Evolutionary conservation across 2,888 invertebrate species (phyloP), one percentile per base, ranked within the genome.

Genomic region (Troides aeacus): DNA sequence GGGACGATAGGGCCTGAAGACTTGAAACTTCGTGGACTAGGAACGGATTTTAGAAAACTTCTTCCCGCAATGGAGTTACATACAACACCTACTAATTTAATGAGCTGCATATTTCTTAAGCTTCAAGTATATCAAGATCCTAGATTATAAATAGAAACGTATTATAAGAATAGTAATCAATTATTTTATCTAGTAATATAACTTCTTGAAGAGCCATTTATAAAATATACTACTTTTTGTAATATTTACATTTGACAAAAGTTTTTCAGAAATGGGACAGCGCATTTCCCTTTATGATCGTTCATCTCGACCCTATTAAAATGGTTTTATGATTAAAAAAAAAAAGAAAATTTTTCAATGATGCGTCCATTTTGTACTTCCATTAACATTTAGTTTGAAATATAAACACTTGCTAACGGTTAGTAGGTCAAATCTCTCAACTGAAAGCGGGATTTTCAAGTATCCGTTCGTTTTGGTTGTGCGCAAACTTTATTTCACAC

Each of bases 401-500:
- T 69, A 61, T 64, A 57, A 69, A 69, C 69, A 66, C 50, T 59
- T 58, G 62, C 36, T 21, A 30, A 18, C 58, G 50, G 66, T 62
- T 66, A 59, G 53, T 70, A 59, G 69, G 66, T 70, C 69, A 70
- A 53, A 70, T 62, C 58, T 66, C 69, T 66, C 23, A 46, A 63
- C 8, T 30, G 62, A 42, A n/a, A 58, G 58, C 50, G 57, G 65
- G 58, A 61, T 61, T 69, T 46, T 36, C 58, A 61, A 62, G 62
- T 56, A 24, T 58, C 58, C n/a, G n/a, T 62, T 53, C 53, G 30
- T 62, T 70, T 70, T 23, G 69, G 46, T 62, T 62, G 57, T 59
- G 66, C 42, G 36, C 50, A 63, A 30, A 42, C 21, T 50, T 64
- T 23, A 64, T 36, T 62, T 62, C 42, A 23, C n/a, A 62, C 30